Evolutionary conservation across 2,797 vertebrate species (phyloP), one percentile per base, ranked within the genome.

Genomic region (Sebastiscus tertius): DNA sequence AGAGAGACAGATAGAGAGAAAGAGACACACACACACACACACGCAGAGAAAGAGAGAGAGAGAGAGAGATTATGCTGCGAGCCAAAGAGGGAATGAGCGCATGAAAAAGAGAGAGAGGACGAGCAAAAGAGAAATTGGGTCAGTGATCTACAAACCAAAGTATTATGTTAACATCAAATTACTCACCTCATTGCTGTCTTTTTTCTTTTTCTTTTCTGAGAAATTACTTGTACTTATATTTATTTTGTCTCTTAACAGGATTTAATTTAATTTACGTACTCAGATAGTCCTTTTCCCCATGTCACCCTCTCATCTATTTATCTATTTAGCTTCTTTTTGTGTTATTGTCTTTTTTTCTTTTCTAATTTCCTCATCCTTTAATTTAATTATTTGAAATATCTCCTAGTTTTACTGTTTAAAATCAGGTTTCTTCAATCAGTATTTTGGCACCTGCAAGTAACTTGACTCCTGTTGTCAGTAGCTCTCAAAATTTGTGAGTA

Each of bases 91-190:
- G 92, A 92, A 93, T 91, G 91, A 93, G 85, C 27, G 69, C 87
- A 89, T 86, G 88, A 92, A 85, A 89, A 77, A 92, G 81, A 68
- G 84, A 92, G 85, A 91, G 89, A 74, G 74, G 63, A 75, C 86
- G 84, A 89, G 80, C 83, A 72, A 86, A 77, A 85, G 84, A 87
- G 88, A 95, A 96, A 96, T 83, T 95, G 91, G 96, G 96, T 96
- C 96, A 96, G 89, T 79, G 88, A 94, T 94, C 93, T 94, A 94
- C 95, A 95, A 93, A 92, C 90, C 88, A 87, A 84, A 88, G 88
- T 94, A 92, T 93, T 87, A 92, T 90, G 90, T 94, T 92, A 89
- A 89, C 79, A 52, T 91, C 85, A 92, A 90, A 93, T 94, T 89
- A 94, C 83, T 90, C 92, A 93, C 86, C 80, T 82, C 87, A 66